Percentiles rank a stretch among this genome's conserved stretches.
phyloP scores from a whole-genome alignment of 2,797 vertebrate species.

The Myiothlypis chrysogaster region DNA sequence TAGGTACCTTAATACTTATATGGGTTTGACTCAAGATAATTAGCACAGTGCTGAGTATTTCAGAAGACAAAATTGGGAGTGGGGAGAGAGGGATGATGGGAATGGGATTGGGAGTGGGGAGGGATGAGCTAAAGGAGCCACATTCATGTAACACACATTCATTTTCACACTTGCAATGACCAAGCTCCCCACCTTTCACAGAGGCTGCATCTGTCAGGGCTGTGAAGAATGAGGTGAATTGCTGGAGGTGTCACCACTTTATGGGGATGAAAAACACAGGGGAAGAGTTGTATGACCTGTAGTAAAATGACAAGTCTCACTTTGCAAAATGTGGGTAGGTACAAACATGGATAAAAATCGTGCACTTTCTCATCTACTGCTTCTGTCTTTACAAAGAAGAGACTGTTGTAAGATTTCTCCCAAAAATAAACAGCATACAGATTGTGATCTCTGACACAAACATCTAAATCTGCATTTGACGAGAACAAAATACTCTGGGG shows the following conservation, averaged over 20 bases:
- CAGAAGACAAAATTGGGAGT: neutral
- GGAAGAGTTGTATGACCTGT: neutral
- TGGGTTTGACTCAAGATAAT: neutral
- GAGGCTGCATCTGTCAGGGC: neutral
- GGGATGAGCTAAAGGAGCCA: neutral
- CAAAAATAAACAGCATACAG: slow-evolving; percentile 1
- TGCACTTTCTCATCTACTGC: neutral
- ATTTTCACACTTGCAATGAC: neutral
- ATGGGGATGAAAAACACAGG: neutral
- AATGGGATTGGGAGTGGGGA: neutral
- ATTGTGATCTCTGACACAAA: neutral
- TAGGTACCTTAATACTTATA: neutral
- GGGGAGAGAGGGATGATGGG: neutral
- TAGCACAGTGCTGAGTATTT: neutral
- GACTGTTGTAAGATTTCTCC: neutral
- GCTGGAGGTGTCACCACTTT: neutral
- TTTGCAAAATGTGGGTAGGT: neutral
- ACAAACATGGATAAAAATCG: neutral
- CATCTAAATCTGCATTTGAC: neutral
- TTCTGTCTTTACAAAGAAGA: neutral
- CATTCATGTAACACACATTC: neutral
- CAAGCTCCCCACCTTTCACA: neutral
- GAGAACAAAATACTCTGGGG: neutral
- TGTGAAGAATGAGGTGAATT: neutral
- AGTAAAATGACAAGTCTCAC: neutral